Base-by-base conservation (phyloP, 2,888 invertebrate species). In the Stenodera caucasica region DNA sequence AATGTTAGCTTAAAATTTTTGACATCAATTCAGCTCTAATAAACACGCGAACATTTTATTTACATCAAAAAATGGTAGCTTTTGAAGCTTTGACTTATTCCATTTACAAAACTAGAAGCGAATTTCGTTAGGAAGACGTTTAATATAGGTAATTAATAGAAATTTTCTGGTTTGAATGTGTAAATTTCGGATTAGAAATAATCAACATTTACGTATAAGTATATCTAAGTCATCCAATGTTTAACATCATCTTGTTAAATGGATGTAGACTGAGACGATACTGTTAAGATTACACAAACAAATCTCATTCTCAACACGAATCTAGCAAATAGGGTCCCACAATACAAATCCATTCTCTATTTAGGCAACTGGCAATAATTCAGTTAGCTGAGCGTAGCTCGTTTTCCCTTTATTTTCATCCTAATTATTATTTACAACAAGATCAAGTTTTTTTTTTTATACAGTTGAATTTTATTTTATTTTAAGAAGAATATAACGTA, bases 11-110 rank as follows among this genome's bases (percentile, higher is more conserved):
- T 45, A 23, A 45, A 45, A 45, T 45, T 23, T 45, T 45, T 45
- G n/a, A 45, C 23, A 23, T 45, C 23, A 45, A 45, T 45, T 45
- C 45, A 45, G 11, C 45, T 45, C 45, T 21, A n/a, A 45, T 45
- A 45, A 45, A 45, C 45, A 21, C 45, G 21, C 45, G 15, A 45
- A 45, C 21, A 21, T 7, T 37, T 15, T 15, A 37, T 37, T 15
- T 37, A 37, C n/a, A 8, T 37, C 7, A 8, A n/a, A 23, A 23
- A 23, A 23, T 18, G 18, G 11, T 45, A 23, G 18, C 15, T 37
- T 33, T 33, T 37, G 15, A 37, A 2, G 26, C 2, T 26, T 26
- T 5, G 26, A 4, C 26, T 2, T 26, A 4, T 26, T 26, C 26
- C 5, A n/a, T n/a, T n/a, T n/a, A n/a, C n/a, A n/a, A n/a, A n/a